Base-by-base conservation (phyloP, 2,797 vertebrate genomes). In the Gephyroberyx darwinii region DNA sequence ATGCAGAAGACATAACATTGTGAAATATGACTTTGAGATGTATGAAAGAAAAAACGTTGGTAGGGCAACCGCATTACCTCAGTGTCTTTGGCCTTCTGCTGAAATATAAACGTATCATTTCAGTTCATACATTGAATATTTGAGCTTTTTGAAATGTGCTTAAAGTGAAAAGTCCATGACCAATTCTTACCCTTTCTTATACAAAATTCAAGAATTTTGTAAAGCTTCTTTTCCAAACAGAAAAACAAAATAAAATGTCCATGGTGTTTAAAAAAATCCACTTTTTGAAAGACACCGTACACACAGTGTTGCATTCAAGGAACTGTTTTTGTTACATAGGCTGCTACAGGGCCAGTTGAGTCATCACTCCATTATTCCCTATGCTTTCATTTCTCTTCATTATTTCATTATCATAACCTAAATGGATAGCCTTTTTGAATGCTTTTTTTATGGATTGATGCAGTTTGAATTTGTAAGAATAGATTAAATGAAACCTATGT, bases 381-480 rank as follows among this genome's bases (percentile, higher is more conserved):
- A 17, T 48, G 45, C 51, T 51, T 62, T 62, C 45, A 48, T 33
- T 63, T 50, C 26, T 55, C 53, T 30, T 53, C 41, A 43, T 0
- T 54, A 52, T 71, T 77, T 69, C 58, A 13, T 67, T 68, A 78
- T 43, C 26, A 16, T 5, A 52, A 35, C 30, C 73, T 54, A 64
- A 51, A 43, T 67, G 8, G 65, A 75, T n/a, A 9, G 19, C 26
- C 22, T 60, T 65, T 48, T 71, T 30, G 64, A n/a, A 17, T 2
- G 26, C 2, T 59, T 22, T 16, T 55, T 16, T 31, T 16, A n/a
- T 16, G 12, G 30, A n/a, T 33, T 31, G 20, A 26, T 22, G 22
- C 13, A 53, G 8, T 22, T 14, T 6, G 20, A 43, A 35, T 7
- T 35, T 8, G 5, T 35, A 8, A 6, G 35, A 58, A 30, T 31